Evolutionary conservation across 2,113 vertebrate species (phyloP).

Genomic region (Glaucomys volans): DNA sequence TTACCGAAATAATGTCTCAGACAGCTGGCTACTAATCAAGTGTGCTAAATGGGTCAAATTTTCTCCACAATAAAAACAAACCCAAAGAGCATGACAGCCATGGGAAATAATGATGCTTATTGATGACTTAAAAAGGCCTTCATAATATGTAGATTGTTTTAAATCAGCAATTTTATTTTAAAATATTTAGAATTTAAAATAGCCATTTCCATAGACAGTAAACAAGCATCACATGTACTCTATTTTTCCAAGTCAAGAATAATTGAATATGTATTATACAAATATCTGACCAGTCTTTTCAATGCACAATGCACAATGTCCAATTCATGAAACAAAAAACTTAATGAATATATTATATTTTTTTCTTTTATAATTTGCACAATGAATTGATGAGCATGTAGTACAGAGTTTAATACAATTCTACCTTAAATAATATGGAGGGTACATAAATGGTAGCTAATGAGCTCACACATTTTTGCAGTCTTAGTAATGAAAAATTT

Average conservation of each 20-base stretch:
- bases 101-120: neutral
- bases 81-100: neutral
- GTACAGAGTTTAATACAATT: conserved; percentile 40
- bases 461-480: neutral
- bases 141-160: neutral
- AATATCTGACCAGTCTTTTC: neutral
- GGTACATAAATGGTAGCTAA: neutral
- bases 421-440: conserved; percentile 40
- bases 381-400: conserved; percentile 47
- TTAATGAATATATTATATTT: conserved; percentile 39
- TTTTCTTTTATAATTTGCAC: conserved; percentile 48
- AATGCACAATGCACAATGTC: neutral
- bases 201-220: neutral
- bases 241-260: conserved; percentile 58
- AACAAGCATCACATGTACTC: neutral
- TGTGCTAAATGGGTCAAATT: neutral
- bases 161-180: conserved; percentile 24
- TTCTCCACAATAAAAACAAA: conserved; percentile 2
- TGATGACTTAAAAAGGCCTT: neutral
- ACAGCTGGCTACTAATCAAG: neutral
- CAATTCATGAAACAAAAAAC: conserved; percentile 29
- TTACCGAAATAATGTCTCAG: neutral
- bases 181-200: neutral
- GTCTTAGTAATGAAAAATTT: neutral
- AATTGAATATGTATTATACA: neutral